phyloP scores from a whole-genome alignment of 2,113 vertebrate genomes.

The Ammodytes marinus region DNA sequence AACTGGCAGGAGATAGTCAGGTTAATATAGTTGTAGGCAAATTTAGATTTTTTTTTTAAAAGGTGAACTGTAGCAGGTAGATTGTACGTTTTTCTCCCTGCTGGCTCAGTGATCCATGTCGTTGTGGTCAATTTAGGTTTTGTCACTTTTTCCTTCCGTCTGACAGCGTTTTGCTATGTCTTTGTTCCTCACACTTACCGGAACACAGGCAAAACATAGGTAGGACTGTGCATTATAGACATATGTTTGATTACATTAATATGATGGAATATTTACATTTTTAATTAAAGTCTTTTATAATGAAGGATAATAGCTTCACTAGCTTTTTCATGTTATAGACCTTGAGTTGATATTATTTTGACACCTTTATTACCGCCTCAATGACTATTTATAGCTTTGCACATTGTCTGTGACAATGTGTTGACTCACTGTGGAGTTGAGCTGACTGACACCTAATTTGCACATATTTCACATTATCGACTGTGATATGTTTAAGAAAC shows the following conservation, averaged over 20 bases:
- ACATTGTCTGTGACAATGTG: not conserved
- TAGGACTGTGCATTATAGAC: not conserved
- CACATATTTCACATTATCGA: not conserved
- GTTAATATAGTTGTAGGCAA: not conserved
- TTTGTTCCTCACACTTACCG: not conserved
- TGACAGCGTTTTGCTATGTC: not conserved
- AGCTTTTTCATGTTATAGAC: not conserved
- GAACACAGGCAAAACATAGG: not conserved
- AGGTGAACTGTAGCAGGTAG: conserved; percentile 4
- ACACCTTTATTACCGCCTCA: not conserved
- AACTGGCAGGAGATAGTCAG: not conserved
- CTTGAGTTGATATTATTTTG: not conserved
- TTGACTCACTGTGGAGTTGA: not conserved
- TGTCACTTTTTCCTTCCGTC: conserved; percentile 10
- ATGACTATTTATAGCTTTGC: not conserved
- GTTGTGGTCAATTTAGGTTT: conserved; percentile 23
- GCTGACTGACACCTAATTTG: not conserved
- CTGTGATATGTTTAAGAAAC: not conserved
- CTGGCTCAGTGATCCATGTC: conserved; percentile 23
- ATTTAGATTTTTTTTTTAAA: not conserved
- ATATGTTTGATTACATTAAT: not conserved
- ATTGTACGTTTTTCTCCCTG: not conserved
- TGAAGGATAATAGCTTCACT: not conserved
- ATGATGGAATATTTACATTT: not conserved
- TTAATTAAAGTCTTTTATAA: not conserved